Evolutionary conservation across 1,140 invertebrate genomes (phyloP).

Genomic region (Cepaea nemoralis): DNA sequence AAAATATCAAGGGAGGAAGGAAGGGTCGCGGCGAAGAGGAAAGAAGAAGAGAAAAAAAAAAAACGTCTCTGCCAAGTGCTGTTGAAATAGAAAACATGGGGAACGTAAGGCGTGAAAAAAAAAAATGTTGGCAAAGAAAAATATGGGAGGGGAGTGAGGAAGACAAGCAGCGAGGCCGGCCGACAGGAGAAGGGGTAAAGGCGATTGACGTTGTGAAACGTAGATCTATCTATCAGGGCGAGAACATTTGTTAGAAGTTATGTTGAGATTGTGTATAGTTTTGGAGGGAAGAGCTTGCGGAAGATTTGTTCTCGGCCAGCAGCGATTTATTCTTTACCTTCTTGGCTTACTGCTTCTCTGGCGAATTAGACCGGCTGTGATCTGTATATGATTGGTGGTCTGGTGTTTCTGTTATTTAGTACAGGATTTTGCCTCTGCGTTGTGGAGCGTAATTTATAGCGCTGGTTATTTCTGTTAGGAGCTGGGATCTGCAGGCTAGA

Average conservation of each 20-base stretch:
- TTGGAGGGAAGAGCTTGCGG: not conserved
- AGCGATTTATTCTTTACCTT: not conserved
- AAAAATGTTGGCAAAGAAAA: not conserved
- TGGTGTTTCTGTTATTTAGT: not conserved
- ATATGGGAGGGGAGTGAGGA: not conserved
- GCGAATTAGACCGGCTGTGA: not conserved
- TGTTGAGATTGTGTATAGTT: not conserved
- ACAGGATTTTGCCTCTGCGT: too few relatives aligned
- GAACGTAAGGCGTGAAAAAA: not conserved
- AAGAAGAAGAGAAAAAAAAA: not conserved
- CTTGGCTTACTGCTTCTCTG: not conserved
- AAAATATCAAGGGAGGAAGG: not conserved
- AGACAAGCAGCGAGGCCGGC: not conserved
- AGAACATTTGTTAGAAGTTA: not conserved
- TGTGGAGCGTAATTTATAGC: too few relatives aligned
- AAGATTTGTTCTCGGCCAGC: not conserved
- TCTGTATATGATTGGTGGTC: not conserved
- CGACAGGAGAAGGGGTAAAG: not conserved
- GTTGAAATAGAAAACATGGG: not conserved
- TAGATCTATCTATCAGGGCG: slow-evolving; percentile 8
- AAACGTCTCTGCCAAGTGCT: not conserved
- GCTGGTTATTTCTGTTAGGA: too few relatives aligned
- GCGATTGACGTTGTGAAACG: slow-evolving; percentile 9
- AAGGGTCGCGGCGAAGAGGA: not conserved
- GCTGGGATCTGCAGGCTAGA: too few relatives aligned